A percentile compares a stretch with the other conserved stretches of the same genome.
Evolutionary conservation across 2,113 vertebrate genomes (phyloP).

Genomic region (Erythrolamprus reginae): DNA sequence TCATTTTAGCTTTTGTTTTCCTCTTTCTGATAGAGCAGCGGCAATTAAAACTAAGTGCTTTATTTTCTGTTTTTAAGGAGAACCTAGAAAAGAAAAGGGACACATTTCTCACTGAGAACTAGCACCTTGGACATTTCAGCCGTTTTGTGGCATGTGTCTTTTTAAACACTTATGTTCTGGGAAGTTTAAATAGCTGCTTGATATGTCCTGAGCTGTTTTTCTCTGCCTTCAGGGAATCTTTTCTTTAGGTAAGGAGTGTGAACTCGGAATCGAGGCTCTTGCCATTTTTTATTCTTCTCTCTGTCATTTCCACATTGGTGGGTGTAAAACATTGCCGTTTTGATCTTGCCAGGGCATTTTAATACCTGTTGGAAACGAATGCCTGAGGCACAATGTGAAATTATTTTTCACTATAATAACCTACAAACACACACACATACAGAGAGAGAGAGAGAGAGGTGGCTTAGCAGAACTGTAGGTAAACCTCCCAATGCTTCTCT

Average conservation of each 20-base stretch:
- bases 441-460: slow-evolving; percentile 2
- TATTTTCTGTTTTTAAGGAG: not conserved
- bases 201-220: not conserved
- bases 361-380: not conserved
- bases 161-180: not conserved
- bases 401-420: slow-evolving; percentile 39
- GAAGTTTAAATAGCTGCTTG: not conserved
- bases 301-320: not conserved
- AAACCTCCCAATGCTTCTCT: slow-evolving; percentile 9
- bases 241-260: not conserved
- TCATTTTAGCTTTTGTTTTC: not conserved
- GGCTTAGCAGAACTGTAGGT: slow-evolving; percentile 29
- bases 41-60: not conserved
- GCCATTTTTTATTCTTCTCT: slow-evolving; percentile 22
- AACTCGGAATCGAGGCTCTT: slow-evolving; percentile 18
- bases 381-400: slow-evolving; percentile 4
- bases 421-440: not conserved
- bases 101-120: not conserved
- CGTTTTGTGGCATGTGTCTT: not conserved
- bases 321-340: slow-evolving; percentile 12
- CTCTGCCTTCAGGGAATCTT: not conserved
- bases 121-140: not conserved
- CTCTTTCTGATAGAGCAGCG: not conserved
- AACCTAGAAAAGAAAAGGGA: not conserved
- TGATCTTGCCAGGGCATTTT: not conserved